Percentiles rank a stretch among this genome's conserved stretches.
Conservation (phyloP, 2,888 invertebrate genomes). For the Clanis bilineata region DNA sequence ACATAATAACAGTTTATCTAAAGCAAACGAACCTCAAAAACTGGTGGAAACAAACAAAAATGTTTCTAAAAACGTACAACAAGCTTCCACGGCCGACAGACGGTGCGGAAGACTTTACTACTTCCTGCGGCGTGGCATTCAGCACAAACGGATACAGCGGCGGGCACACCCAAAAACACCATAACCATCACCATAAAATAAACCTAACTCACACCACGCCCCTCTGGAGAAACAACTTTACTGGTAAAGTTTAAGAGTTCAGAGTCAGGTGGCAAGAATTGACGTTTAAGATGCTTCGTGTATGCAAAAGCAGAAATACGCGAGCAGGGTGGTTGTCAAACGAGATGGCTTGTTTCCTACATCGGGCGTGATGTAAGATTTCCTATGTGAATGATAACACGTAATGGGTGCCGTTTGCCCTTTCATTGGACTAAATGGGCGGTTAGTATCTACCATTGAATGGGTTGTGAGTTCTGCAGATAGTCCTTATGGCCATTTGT, state of each 20-base stretch:
- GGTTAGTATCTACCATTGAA: conserved; percentile 24
- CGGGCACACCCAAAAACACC: conserved; percentile 62
- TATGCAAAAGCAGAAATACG: conserved; percentile 48
- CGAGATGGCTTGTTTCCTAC: conserved; percentile 74
- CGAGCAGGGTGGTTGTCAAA: conserved; percentile 61
- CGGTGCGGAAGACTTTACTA: conserved; percentile 80
- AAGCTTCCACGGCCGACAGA: conserved; percentile 58
- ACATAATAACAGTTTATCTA: neutral
- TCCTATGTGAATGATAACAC: conserved; percentile 67
- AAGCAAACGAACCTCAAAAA: conserved; percentile 33
- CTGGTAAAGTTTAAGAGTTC: rapidly evolving
- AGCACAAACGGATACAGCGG: conserved; percentile 71
- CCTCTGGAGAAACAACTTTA: conserved; percentile 26
- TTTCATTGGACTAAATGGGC: conserved; percentile 42
- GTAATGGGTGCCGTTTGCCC: conserved; percentile 58
- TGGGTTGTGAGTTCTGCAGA: conserved; percentile 1
- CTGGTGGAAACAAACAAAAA: conserved; percentile 44
- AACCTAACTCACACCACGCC: conserved; percentile 16
- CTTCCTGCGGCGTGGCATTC: conserved; percentile 78
- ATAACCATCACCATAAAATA: conserved; percentile 36
- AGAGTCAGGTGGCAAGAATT: neutral
- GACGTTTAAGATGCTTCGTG: conserved; percentile 24
- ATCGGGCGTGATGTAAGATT: conserved; percentile 74
- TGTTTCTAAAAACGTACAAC: conserved; percentile 36
- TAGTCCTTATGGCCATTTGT: neutral